Evolutionary conservation across 30 jellyfish, hydroid and myxozoan species (phyloP).

Genomic region (Pseudorhiza aurosa): DNA sequence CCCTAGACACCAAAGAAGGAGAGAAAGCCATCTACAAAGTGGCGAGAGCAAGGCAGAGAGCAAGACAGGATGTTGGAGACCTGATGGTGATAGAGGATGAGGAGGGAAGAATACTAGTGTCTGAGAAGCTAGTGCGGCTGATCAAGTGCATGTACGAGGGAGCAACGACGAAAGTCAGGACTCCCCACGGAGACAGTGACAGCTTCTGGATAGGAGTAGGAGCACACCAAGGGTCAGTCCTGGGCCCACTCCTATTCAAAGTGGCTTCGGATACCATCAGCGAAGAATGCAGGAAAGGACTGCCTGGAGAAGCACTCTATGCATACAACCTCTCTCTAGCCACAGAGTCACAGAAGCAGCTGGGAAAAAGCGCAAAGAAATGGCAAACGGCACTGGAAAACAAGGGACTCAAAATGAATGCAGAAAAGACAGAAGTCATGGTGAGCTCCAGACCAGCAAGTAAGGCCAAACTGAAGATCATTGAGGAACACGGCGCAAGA

Average conservation of each 20-base stretch:
- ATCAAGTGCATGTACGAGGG: too few relatives aligned
- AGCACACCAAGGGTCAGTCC: too few relatives aligned
- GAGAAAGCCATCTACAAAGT: too few relatives aligned
- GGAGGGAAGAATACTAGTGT: slow-evolving; percentile 2
- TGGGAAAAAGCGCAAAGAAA: too few relatives aligned
- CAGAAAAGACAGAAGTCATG: too few relatives aligned
- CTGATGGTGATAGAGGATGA: background rate
- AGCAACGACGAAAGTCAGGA: background rate
- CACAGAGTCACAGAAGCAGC: too few relatives aligned
- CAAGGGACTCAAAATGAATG: too few relatives aligned
- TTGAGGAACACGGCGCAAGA: background rate
- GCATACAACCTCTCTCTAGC: background rate
- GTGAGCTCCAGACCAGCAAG: background rate
- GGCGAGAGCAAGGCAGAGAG: background rate
- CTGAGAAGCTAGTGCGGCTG: background rate
- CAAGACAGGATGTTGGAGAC: slow-evolving; percentile 20
- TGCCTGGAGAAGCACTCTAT: background rate
- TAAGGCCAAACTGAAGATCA: background rate
- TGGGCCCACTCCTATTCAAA: too few relatives aligned
- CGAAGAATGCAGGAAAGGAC: too few relatives aligned
- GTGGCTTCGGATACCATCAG: too few relatives aligned
- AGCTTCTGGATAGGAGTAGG: too few relatives aligned
- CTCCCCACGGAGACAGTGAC: background rate
- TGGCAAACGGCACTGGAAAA: too few relatives aligned
- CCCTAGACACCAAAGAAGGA: background rate